Conservation (phyloP, 2,888 invertebrate species). For the Eudasyphora cyanicolor region DNA sequence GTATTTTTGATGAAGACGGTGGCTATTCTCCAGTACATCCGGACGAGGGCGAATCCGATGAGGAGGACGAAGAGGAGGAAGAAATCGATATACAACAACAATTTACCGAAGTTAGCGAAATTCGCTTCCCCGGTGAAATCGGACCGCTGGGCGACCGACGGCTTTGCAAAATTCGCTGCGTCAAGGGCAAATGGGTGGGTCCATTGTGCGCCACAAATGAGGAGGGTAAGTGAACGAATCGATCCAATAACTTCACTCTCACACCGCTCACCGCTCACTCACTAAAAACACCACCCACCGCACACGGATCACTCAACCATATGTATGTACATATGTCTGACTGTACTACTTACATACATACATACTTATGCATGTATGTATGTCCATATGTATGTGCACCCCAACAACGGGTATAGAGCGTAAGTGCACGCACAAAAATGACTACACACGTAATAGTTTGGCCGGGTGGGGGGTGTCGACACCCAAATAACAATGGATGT, state of each 20-base stretch:
- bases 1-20: slow-evolving; percentile 78
- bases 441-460: too few relatives aligned
- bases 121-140: slow-evolving; percentile 87
- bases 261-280: slow-evolving; percentile 48
- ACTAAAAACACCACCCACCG: slow-evolving; percentile 41
- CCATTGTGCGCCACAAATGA: slow-evolving; percentile 87
- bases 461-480: too few relatives aligned
- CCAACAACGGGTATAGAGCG: neutral
- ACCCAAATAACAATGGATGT: neutral
- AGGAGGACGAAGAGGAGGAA: slow-evolving; percentile 78
- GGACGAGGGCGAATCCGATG: slow-evolving; percentile 77
- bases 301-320: slow-evolving; percentile 9
- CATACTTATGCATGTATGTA: neutral
- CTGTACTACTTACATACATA: neutral
- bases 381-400: neutral
- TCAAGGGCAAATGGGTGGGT: slow-evolving; percentile 92
- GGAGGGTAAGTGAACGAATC: slow-evolving; percentile 83
- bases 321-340: neutral
- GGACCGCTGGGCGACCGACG: slow-evolving; percentile 87
- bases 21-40: slow-evolving; percentile 77
- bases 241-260: slow-evolving; percentile 22
- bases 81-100: slow-evolving; percentile 78
- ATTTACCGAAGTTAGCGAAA: slow-evolving; percentile 80
- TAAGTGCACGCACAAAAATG: too few relatives aligned
- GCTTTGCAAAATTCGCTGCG: slow-evolving; percentile 91